Conservation (phyloP, 2,797 vertebrate species). For the Podarcis siculus region DNA sequence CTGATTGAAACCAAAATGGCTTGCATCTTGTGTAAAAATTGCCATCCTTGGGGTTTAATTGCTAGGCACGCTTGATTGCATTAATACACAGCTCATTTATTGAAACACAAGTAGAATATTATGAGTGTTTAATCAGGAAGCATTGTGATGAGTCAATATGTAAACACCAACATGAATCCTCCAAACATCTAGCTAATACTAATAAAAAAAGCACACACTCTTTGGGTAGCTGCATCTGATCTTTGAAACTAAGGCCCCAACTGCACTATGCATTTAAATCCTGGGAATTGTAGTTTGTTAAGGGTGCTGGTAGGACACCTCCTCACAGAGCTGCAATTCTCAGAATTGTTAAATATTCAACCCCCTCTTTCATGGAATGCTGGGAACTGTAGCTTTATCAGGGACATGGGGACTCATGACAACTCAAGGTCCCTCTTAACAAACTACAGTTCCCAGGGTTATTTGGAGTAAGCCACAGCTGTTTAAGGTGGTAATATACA, state of each 20-base stretch:
- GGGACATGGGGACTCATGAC: no score
- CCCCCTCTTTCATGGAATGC: no score
- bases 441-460: no score
- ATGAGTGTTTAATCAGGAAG: conserved; percentile 37
- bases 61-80: conserved; percentile 29
- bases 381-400: no score
- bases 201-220: background rate
- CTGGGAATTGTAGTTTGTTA: no score
- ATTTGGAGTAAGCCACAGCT: no score
- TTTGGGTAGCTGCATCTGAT: background rate
- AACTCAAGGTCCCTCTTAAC: no score
- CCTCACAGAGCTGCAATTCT: no score
- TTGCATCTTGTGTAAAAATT: conserved; percentile 15
- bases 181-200: background rate
- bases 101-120: conserved; percentile 24
- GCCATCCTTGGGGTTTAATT: conserved; percentile 16
- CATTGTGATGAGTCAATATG: conserved; percentile 37
- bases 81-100: conserved; percentile 33
- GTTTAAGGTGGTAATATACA: no score
- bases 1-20: conserved; percentile 18
- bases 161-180: conserved; percentile 8
- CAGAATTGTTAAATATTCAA: no score
- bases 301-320: no score
- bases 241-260: background rate
- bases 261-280: no score